phyloP scores from a whole-genome alignment of 2,113 vertebrate species.

The Malurus alboscapulatus region DNA sequence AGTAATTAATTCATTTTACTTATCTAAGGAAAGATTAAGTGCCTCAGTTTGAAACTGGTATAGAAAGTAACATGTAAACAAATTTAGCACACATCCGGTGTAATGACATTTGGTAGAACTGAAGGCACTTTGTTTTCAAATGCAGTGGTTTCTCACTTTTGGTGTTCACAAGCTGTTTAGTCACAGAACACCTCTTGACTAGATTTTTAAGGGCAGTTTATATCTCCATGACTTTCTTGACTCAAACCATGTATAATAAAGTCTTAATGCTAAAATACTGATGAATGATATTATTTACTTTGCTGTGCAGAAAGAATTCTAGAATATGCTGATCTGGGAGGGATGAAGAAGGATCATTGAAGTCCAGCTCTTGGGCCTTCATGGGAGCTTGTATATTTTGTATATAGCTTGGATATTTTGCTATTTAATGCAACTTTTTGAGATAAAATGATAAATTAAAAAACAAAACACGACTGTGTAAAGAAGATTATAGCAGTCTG shows the following conservation, averaged over 20 bases:
- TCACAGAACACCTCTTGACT: neutral
- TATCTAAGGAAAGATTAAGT: conserved; percentile 19
- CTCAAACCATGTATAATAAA: neutral
- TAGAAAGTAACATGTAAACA: conserved; percentile 41
- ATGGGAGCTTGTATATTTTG: too few species aligned
- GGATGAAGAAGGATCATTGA: neutral
- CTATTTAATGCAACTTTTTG: too few species aligned
- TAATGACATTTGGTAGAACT: neutral
- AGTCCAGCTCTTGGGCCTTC: neutral
- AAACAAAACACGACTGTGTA: too few species aligned
- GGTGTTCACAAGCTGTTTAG: neutral
- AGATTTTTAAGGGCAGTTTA: neutral
- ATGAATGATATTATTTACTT: neutral
- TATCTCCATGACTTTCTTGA: neutral
- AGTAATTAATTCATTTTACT: conserved; percentile 39
- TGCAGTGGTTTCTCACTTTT: conserved; percentile 19
- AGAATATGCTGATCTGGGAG: neutral
- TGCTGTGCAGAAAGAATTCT: accelerated
- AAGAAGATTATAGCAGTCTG: too few species aligned
- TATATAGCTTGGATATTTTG: too few species aligned
- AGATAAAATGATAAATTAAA: too few species aligned
- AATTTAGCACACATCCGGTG: neutral
- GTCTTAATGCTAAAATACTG: neutral
- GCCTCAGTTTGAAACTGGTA: conserved; percentile 2
- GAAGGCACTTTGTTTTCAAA: neutral